Conservation (phyloP, 2,888 invertebrate species). For the Papilio demoleus region DNA sequence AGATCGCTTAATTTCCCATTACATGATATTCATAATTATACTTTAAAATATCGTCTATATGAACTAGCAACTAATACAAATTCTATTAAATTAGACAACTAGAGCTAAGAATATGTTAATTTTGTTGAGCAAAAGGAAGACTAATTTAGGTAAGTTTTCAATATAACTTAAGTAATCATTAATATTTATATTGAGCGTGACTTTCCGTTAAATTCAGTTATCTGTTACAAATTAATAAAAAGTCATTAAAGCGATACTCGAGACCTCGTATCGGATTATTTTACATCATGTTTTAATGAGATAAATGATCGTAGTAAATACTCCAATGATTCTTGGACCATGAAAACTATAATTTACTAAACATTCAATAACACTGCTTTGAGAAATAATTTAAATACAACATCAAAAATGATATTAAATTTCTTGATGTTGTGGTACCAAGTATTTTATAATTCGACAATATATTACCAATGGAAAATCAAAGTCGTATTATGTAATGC, state of each 20-base stretch:
- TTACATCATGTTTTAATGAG: conserved; percentile 17
- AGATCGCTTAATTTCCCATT: no score
- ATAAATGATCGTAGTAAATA: conserved; percentile 13
- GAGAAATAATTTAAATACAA: conserved; percentile 13
- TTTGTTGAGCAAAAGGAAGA: no score
- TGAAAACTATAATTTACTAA: conserved; percentile 13
- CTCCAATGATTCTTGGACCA: conserved; percentile 6
- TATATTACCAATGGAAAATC: no score
- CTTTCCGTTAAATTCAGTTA: neutral
- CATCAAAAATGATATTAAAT: conserved; percentile 15
- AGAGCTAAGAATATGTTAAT: no score
- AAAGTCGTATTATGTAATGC: no score
- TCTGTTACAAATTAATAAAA: neutral
- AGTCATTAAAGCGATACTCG: conserved; percentile 2
- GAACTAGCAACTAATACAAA: no score
- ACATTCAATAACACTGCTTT: conserved; percentile 2
- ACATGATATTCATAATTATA: no score
- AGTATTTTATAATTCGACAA: neutral
- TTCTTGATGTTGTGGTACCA: conserved; percentile 16
- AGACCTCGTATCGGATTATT: neutral
- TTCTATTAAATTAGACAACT: no score
- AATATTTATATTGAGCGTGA: neutral
- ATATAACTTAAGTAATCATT: neutral
- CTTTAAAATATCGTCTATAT: no score
- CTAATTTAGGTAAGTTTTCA: neutral